Base-by-base conservation (phyloP, 2,113 vertebrate genomes). In the Phalacrocorax carbo region DNA sequence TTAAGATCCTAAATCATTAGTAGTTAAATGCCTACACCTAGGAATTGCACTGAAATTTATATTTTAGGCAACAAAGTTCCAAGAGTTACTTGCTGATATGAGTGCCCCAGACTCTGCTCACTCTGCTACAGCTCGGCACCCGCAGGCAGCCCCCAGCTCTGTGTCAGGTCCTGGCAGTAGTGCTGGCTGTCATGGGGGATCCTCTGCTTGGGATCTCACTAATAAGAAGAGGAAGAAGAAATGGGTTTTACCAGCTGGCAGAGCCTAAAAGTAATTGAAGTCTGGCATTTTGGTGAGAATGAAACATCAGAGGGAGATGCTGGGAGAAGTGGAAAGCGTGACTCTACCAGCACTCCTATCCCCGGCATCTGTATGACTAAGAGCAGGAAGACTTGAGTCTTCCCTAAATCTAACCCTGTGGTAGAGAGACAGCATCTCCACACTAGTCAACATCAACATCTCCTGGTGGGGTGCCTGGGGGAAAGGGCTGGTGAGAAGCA, bases 1-100 rank as follows among this genome's bases (percentile, higher is more conserved):
- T 96, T 80, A 91, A 95, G 91, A 93, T 70, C 46, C 66, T 90
- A 83, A 94, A 93, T 95, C 89, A 77, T 89, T 90, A 91, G 62
- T 11, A 89, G 81, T 58, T 90, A 93, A 91, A 90, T 26, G 19
- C 29, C 36, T 83, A 54, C 49, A 65, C 68, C 64, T 91, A 65
- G 87, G 57, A 94, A 80, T 13, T 44, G 42, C 32, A 22, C 49
- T 40, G 46, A 85, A 73, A 58, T 88, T 30, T 51, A 66, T 54
- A 66, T 51, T 93, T 54, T 25, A 75, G 82, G 70, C 54, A 77
- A 83, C 0, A 3, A 88, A 69, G 64, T 79, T 88, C 82, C 40
- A 44, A 58, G 61, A 69, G 44, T 23, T 82, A 81, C 61, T 55
- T 71, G 69, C 52, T 65, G 46, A 57, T 21, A 61, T 0, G 6